Base-by-base conservation (phyloP, 2,113 vertebrate genomes). In the Cyprinodon brontotheroides region DNA sequence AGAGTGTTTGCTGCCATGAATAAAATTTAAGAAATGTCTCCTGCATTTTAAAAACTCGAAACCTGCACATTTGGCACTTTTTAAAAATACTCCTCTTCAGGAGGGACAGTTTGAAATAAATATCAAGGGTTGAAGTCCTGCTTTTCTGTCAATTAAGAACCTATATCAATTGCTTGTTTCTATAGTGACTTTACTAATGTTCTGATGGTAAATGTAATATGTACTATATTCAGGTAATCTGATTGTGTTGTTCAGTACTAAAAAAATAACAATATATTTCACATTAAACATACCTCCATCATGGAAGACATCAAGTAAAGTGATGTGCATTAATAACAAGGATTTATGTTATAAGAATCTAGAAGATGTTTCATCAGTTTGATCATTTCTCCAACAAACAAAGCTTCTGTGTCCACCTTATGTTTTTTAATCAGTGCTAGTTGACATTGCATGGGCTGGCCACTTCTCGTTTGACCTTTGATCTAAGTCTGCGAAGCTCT, bases 361-460 rank as follows among this genome's bases (percentile, higher is more conserved):
- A 53, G n/a, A 48, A 40, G 47, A 36, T 15, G 17, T 36, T 22
- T 36, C 9, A 47, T 68, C 4, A 61, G n/a, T 62, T 62, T 15
- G 36, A 61, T 9, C 0, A 0, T 59, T 36, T 11, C 22, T 63
- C 9, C 11, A 60, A 65, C 5, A 74, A 72, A 39, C 48, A 72
- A 11, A 77, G n/a, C 36, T 72, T 37, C 22, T 41, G 39, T 59
- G 14, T 72, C 43, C 61, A 36, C 12, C 13, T 29, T 50, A 20
- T 48, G 4, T 4, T 29, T 8, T 59, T 20, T 11, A 29, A n/a
- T 53, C 15, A 40, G 3, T 50, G 1, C 91, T 93, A 98, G 74
- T 97, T 96, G 48, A 99, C 91, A 12, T 89, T 94, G 71, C 97
- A 99, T 47, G 94, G 87, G 75, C 94, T 90, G 0, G 93, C 88